Base-by-base conservation (phyloP, 53 echinoderm and acorn worm genomes). In the Zoroaster sp. region DNA sequence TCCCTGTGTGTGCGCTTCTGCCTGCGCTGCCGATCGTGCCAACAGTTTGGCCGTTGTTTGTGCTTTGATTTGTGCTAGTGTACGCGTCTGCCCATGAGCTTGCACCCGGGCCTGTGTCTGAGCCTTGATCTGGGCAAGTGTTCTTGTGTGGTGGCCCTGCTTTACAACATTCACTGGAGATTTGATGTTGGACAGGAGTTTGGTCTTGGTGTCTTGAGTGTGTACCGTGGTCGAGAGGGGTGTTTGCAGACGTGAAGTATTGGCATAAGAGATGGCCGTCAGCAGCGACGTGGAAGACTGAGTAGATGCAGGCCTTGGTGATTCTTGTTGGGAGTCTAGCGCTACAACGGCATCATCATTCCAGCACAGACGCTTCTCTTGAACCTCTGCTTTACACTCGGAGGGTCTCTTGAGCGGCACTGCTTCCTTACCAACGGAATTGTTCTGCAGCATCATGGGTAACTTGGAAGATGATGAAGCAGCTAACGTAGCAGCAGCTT, bases 61-160 rank as follows among this genome's bases (percentile, higher is more conserved):
- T 15, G 94, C 96, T 73, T 99, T 99, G 12, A 99, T 99, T 70
- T 99, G 99, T 0, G 99, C 99, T 53, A 99, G 76, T 7, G 99
- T 99, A 79, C 93, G 90, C 20, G 99, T 99, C 73, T 96, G 96
- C 2, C 96, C 96, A 39, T 93, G 95, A 4, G 93, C 93, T 38
- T 97, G 95, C 0, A 82, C 93, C 51, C 88, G 90, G 13, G 94
- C 94, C 36, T 89, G 88, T 17, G 93, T 99, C 67, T 99, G 94
- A 1, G 95, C 96, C 85, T 99, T 99, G 59, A 99, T 99, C 79
- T 99, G 99, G 21, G 99, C 99, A 4, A 99, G 87, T 14, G 99
- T 99, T 41, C 92, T 94, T 32, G 99, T 96, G 31, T 97, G 79
- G 63, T 79, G 97, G 4, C 95, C 95, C 52, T 81, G 87, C 33